phyloP scores from a whole-genome alignment of 2,797 vertebrate genomes.

The Epinephelus awoara region DNA sequence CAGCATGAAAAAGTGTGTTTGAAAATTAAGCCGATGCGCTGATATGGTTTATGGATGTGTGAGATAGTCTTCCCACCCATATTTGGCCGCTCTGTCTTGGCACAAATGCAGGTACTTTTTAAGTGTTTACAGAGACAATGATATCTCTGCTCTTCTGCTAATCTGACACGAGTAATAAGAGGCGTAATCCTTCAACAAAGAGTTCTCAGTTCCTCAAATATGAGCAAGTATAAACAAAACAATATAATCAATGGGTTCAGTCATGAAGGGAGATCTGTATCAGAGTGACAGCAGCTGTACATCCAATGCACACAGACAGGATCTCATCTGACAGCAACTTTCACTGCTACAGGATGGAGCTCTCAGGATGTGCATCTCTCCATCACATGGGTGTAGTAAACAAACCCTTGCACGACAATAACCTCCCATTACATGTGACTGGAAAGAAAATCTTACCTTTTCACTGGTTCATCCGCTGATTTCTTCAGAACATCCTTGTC shows the following conservation, averaged over 20 bases:
- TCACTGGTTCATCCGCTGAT: constrained; percentile 57
- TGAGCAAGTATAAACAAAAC: neutral
- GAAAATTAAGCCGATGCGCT: neutral
- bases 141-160: neutral
- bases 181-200: neutral
- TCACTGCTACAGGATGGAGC: neutral
- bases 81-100: neutral
- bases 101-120: neutral
- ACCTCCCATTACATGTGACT: neutral
- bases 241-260: neutral
- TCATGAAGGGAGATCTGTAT: neutral
- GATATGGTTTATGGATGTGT: neutral
- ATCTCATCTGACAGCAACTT: neutral
- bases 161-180: neutral
- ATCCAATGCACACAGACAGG: too few species aligned
- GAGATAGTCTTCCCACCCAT: neutral
- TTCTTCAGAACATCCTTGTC: constrained; percentile 72
- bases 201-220: neutral
- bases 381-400: neutral
- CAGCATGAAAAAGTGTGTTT: neutral
- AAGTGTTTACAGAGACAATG: neutral
- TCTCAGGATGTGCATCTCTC: neutral
- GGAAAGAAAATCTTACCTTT: constrained; percentile 75
- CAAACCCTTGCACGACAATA: neutral
- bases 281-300: neutral